A percentile compares a stretch with the other conserved stretches of the same genome.
phyloP scores from a whole-genome alignment of 2,113 vertebrate species.

The Sinosuthora webbiana region DNA sequence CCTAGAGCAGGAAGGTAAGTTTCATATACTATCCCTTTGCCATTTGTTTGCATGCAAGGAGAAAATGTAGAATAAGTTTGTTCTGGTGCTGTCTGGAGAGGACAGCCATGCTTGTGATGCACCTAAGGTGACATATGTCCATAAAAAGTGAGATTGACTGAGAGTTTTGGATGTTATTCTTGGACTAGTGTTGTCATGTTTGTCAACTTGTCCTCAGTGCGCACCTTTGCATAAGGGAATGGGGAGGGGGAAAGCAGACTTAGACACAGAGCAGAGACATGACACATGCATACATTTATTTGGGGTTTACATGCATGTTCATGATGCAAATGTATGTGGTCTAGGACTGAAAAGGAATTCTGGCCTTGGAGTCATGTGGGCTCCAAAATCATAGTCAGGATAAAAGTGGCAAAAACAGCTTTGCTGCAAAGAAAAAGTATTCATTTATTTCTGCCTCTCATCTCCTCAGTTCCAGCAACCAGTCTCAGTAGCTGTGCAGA shows the following conservation, averaged over 20 bases:
- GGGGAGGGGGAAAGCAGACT: neutral
- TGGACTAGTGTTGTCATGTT: fast-evolving
- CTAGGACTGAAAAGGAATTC: neutral
- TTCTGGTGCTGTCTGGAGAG: neutral
- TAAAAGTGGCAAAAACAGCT: neutral
- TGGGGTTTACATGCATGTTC: neutral
- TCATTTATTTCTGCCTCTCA: neutral
- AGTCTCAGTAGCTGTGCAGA: neutral
- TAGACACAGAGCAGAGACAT: neutral
- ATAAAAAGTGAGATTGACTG: neutral
- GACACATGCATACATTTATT: neutral
- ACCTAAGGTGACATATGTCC: neutral
- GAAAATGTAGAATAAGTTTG: neutral
- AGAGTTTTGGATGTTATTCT: neutral
- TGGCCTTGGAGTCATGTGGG: neutral
- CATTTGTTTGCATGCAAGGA: neutral
- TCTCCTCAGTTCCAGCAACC: neutral
- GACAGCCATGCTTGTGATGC: neutral
- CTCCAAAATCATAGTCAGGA: neutral
- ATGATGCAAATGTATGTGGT: neutral
- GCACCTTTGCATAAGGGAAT: neutral
- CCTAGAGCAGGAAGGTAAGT: neutral
- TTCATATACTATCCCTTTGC: neutral
- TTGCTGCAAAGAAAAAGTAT: neutral
- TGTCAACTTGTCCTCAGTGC: neutral